phyloP scores from a whole-genome alignment of 2,113 vertebrate species.

The Podarcis muralis region DNA sequence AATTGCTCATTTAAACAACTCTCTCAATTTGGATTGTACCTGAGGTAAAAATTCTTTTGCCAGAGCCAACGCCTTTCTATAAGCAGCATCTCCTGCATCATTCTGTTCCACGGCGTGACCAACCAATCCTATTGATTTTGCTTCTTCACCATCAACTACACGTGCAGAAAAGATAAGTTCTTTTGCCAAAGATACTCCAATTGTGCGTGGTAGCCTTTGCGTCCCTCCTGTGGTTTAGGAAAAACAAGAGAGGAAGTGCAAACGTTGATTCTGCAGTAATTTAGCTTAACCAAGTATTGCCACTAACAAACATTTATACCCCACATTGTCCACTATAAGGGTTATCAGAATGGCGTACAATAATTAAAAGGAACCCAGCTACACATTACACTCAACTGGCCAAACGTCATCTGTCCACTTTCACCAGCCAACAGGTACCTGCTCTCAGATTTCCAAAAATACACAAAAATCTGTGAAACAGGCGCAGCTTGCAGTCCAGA shows the following conservation, averaged over 20 bases:
- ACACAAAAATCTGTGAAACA: background rate
- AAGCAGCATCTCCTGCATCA: slow-evolving; percentile 90
- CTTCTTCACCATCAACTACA: slow-evolving; percentile 87
- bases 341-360: background rate
- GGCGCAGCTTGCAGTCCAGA: background rate
- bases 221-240: slow-evolving; percentile 85
- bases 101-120: slow-evolving; percentile 93
- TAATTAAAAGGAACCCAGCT: background rate
- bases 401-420: background rate
- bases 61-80: slow-evolving; percentile 86
- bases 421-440: background rate
- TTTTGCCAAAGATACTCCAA: slow-evolving; percentile 90
- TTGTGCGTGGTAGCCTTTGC: slow-evolving; percentile 88
- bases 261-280: background rate
- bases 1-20: background rate
- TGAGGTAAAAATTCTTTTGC: slow-evolving; percentile 93
- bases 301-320: background rate
- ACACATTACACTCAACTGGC: too few relatives aligned
- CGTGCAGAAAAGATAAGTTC: slow-evolving; percentile 95
- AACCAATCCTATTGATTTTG: slow-evolving; percentile 85
- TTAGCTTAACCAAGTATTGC: background rate
- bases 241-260: slow-evolving; percentile 19
- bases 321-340: background rate
- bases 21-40: slow-evolving; percentile 70
- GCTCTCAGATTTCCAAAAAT: background rate